Evolutionary conservation across 2,797 vertebrate species (phyloP).

Genomic region (Takifugu rubripes): DNA sequence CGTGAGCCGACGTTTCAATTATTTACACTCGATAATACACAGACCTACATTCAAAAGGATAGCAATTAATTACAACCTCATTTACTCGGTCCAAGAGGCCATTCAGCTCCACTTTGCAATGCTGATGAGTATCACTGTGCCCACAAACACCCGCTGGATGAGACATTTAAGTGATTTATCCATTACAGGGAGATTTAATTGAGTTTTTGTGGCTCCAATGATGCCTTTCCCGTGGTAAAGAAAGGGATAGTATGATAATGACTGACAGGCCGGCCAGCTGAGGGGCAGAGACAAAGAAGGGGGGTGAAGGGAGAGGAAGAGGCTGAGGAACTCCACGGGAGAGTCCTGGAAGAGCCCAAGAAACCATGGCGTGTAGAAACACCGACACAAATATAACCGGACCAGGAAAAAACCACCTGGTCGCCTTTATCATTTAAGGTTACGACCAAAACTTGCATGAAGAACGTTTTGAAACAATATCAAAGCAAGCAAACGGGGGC

Average conservation of each 20-base stretch:
- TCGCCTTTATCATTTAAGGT: too few species aligned
- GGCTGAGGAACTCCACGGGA: conserved; percentile 2
- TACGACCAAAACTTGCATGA: too few species aligned
- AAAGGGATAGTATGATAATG: conserved; percentile 9
- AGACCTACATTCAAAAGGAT: conserved; percentile 21
- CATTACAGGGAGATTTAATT: conserved; percentile 30
- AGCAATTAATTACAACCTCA: conserved; percentile 47
- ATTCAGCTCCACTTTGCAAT: conserved; percentile 33
- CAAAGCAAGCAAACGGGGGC: too few species aligned
- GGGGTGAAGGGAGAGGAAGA: background rate
- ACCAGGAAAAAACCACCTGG: too few species aligned
- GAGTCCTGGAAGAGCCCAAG: too few species aligned
- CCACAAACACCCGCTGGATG: conserved; percentile 39
- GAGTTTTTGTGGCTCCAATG: conserved; percentile 25
- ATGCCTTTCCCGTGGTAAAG: conserved; percentile 46
- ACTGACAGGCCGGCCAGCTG: background rate
- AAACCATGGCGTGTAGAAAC: too few species aligned
- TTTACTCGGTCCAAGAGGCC: conserved; percentile 35
- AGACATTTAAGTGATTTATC: conserved; percentile 47
- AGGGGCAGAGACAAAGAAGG: conserved; percentile 4
- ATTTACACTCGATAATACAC: conserved; percentile 22
- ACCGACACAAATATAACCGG: too few species aligned
- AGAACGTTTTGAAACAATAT: too few species aligned
- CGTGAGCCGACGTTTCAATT: conserved; percentile 25
- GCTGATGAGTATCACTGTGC: conserved; percentile 38